Conservation (phyloP, 2,113 vertebrate genomes). For the Saguinus midas region DNA sequence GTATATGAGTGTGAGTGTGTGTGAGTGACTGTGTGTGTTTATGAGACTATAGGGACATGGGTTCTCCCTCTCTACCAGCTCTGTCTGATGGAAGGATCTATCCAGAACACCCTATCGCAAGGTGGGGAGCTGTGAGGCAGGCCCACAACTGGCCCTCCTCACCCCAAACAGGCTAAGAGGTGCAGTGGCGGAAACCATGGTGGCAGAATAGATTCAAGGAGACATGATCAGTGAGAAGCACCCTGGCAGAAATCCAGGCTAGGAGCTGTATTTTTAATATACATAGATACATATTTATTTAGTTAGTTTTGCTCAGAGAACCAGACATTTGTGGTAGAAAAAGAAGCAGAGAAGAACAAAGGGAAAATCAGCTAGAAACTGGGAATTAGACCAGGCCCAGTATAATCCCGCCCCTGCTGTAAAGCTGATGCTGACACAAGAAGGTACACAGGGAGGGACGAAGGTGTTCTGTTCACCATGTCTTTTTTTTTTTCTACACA, state of each 20-base stretch:
- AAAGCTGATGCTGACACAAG: neutral
- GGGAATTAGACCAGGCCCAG: neutral
- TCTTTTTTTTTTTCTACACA: too few relatives aligned
- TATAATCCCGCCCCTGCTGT: neutral
- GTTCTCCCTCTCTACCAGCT: neutral
- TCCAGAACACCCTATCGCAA: neutral
- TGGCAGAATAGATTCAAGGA: neutral
- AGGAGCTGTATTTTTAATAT: neutral
- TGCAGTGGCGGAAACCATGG: neutral
- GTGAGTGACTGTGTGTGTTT: neutral
- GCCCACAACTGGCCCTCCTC: neutral
- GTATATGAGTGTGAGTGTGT: neutral
- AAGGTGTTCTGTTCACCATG: neutral
- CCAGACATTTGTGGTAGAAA: neutral
- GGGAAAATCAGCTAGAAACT: neutral
- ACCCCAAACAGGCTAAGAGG: neutral
- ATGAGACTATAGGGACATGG: neutral
- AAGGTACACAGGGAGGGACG: neutral
- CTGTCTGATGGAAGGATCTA: neutral
- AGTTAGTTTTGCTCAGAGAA: neutral
- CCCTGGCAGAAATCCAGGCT: neutral
- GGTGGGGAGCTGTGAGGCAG: neutral
- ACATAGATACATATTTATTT: neutral
- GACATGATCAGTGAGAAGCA: neutral
- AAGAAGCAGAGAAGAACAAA: neutral